phyloP scores from a whole-genome alignment of 2,888 invertebrate species.

The Drosophila dives region DNA sequence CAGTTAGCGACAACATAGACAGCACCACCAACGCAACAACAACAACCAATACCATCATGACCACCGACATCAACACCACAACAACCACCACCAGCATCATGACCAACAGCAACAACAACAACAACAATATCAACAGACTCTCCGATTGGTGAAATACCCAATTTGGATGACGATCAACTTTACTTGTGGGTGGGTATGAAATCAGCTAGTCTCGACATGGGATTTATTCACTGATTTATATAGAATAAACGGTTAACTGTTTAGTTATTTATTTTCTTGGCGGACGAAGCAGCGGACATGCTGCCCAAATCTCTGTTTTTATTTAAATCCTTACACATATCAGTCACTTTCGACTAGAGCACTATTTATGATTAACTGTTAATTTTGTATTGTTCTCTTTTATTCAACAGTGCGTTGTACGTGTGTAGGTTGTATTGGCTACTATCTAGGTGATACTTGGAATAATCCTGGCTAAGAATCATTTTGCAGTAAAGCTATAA shows the following conservation, averaged over 20 bases:
- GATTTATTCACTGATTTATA: neutral
- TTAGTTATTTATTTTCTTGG: neutral
- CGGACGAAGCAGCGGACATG: neutral
- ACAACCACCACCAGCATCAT: neutral
- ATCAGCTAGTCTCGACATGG: neutral
- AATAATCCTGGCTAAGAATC: too few species aligned
- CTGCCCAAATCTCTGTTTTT: neutral
- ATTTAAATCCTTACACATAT: neutral
- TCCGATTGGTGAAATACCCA: conserved; percentile 46
- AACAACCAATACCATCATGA: neutral
- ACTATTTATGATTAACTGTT: neutral
- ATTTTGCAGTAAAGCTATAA: too few species aligned
- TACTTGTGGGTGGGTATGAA: conserved; percentile 49
- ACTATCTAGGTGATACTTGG: too few species aligned
- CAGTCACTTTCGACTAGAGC: neutral
- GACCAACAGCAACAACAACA: neutral
- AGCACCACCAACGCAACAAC: neutral
- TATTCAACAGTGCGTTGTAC: too few species aligned
- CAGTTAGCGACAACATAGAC: neutral
- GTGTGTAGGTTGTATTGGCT: too few species aligned
- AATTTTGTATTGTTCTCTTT: neutral
- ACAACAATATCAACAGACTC: conserved; percentile 18
- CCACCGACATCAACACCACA: neutral
- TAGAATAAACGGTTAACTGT: neutral
- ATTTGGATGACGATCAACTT: conserved; percentile 59